Evolutionary conservation across 2,113 vertebrate genomes (phyloP), one percentile per base, ranked within the genome.

Genomic region (Nasalis larvatus): DNA sequence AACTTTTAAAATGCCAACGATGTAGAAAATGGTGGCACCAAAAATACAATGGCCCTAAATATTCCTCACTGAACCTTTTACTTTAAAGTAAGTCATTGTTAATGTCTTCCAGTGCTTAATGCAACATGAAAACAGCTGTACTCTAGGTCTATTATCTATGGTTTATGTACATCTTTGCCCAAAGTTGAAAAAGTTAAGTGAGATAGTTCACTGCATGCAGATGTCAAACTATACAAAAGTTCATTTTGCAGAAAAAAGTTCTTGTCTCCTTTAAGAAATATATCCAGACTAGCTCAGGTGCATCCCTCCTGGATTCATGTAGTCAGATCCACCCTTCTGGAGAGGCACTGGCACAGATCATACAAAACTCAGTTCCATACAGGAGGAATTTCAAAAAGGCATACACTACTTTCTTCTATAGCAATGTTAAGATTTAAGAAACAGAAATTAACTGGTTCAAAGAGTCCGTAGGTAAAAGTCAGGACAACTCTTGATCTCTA

Each of bases 311-410:
- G 97, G 96, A 98, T 98, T 98, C 91, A 95, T 97, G 97, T 98
- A 97, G 96, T 99, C 98, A 98, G 97, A 97, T 98, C 97, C 98
- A 96, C 98, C 98, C 97, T 98, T 98, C 69, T 97, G 97, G 98
- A 98, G 98, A 98, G 98, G 98, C 98, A 98, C 98, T 98, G 98
- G 98, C 98, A 99, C 98, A 98, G 96, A 95, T 98, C 98, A 98
- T 97, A 98, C 97, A 98, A 98, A 99, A 98, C 96, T 98, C 98
- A 98, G 98, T 97, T 98, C 98, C 97, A 98, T 97, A 99, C 96
- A 98, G 96, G 98, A 98, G 98, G 95, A 92, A 98, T 98, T 98
- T 98, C 98, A 97, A 98, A 98, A 98, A 98, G 98, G 93, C 96
- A 96, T 97, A 98, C 93, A 98, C 96, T 98, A 97, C 95, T 98